Evolutionary conservation across 1,140 invertebrate species (phyloP), one percentile per base, ranked within the genome.

Genomic region (Drosophila chauvacae): DNA sequence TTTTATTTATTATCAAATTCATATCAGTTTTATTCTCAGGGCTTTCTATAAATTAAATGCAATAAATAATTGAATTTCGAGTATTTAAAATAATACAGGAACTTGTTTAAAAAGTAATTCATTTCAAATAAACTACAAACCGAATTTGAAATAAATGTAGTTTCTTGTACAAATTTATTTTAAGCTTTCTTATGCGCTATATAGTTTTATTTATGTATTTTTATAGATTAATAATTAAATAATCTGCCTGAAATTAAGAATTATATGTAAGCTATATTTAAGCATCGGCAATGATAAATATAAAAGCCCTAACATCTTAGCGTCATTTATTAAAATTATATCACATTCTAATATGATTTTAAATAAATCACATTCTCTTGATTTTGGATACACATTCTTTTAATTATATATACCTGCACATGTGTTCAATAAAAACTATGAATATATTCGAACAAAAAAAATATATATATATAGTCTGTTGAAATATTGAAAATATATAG

Each of bases 391-490:
- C 13, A 20, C 30, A 53, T 53, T 53, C 50, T 35, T 53, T 35
- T 53, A 9, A 53, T 35, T 53, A 20, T 35, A 35, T 35, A 6
- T 35, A 20, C 23, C 9, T 53, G 13, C 50, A 53, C 50, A 53
- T 53, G 30, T 35, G 51, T 53, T 53, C 51, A 20, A 53, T 53
- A 53, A 53, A 53, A 35, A 35, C 20, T 53, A 35, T 51, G 11
- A 13, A 33, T 18, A 33, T 53, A 14, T 53, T 9, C 2, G 3
- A 20, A 14, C 3, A 4, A 4, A 53, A 14, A 7, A 7, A n/a
- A n/a, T n/a, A 42, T 5, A 13, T 23, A 35, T 47, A 47, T 16
- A 35, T 14, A 14, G 9, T 35, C 30, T 20, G 13, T 53, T 20
- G 18, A 53, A 20, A 35, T 35, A 53, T 53, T 35, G 30, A 53